Evolutionary conservation across 2,113 vertebrate species (phyloP).

Genomic region (Lanius collurio): DNA sequence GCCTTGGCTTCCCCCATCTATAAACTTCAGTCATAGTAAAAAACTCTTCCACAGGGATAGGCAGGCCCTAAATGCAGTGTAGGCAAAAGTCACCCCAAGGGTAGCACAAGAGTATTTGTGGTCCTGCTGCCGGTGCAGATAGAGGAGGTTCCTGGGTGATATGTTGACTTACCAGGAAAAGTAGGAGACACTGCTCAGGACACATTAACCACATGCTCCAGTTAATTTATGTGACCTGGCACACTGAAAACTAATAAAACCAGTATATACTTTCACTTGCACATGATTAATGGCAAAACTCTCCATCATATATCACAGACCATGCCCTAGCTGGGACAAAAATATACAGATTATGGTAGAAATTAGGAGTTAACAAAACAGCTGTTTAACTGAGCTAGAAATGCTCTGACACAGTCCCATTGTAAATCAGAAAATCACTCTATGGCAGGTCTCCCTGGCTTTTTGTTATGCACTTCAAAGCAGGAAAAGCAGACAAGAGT

Average conservation of each 20-base stretch:
- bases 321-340: slow-evolving; percentile 36
- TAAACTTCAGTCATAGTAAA: neutral
- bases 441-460: neutral
- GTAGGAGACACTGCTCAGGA: neutral
- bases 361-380: slow-evolving; percentile 73
- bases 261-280: slow-evolving; percentile 44
- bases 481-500: neutral
- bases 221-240: slow-evolving; percentile 55
- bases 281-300: slow-evolving; percentile 69
- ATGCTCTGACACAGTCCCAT: neutral
- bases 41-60: neutral
- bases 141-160: neutral
- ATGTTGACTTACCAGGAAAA: neutral
- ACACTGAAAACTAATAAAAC: slow-evolving; percentile 60
- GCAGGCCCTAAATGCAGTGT: neutral
- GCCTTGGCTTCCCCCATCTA: neutral
- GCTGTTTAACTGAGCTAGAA: slow-evolving; percentile 70
- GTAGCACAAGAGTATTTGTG: no score
- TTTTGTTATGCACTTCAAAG: neutral
- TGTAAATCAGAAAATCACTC: slow-evolving; percentile 72
- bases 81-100: neutral
- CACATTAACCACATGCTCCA: neutral
- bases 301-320: slow-evolving; percentile 65
- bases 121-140: neutral
- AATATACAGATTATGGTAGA: slow-evolving; percentile 71